Percentiles rank a stretch among this genome's conserved stretches.
phyloP scores from a whole-genome alignment of 2,797 vertebrate species.

The Pipistrellus pygmaeus region DNA sequence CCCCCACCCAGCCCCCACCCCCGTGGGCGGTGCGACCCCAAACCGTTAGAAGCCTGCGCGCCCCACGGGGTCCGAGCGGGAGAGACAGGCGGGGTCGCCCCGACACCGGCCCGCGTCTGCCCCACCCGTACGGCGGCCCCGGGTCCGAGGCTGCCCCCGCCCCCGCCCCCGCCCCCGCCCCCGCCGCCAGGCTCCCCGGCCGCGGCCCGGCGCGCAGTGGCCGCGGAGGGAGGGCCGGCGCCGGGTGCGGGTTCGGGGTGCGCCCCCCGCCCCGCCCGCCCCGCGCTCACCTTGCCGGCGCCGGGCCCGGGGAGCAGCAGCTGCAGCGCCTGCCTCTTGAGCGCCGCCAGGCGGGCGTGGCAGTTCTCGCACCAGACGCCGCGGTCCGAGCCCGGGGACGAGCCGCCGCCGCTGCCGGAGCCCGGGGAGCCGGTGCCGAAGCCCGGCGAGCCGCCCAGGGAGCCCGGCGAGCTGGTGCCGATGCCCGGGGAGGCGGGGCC shows the following conservation, averaged over 20 bases:
- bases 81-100: not conserved
- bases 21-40: not conserved
- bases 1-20: not conserved
- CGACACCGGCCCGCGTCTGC: no score
- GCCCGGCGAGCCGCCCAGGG: conserved; percentile 93
- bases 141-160: no score
- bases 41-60: not conserved
- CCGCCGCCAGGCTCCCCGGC: no score
- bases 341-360: conserved; percentile 93
- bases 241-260: no score
- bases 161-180: not conserved
- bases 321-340: conserved; percentile 95
- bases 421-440: conserved; percentile 92
- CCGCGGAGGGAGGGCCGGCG: no score
- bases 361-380: conserved; percentile 96
- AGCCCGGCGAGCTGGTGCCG: conserved; percentile 95
- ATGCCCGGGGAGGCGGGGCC: conserved; percentile 96
- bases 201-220: no score
- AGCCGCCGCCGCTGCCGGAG: conserved; percentile 89
- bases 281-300: conserved; percentile 90
- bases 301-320: conserved; percentile 93
- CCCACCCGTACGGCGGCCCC: no score
- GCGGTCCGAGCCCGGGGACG: conserved; percentile 92
- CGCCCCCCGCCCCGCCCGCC: not conserved
- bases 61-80: not conserved